A percentile compares a stretch with the other conserved stretches of the same genome.
These are phyloP conservation scores for Notiomystis cincta DNA, from an alignment of 2,113 vertebrate species.

Conservation along the genomic window DNA sequence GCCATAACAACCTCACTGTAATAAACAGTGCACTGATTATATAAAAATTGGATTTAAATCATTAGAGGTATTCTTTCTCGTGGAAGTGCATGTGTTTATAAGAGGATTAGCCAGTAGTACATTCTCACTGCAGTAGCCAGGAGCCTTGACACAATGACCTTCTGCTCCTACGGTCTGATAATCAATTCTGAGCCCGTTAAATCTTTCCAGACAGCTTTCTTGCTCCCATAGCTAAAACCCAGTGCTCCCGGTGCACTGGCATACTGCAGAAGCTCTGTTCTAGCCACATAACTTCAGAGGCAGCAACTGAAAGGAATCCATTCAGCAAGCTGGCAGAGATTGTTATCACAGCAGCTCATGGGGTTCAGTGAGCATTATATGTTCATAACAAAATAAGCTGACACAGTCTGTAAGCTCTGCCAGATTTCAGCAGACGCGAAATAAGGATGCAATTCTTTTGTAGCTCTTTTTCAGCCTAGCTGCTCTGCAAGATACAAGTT, in stretches of 20 bases:
- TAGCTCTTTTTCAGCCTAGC: not conserved
- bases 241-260: not conserved
- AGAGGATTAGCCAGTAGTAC: not conserved
- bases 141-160: not conserved
- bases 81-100: not conserved
- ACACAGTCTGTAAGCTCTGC: conserved; percentile 13
- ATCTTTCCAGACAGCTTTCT: not conserved
- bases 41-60: not conserved
- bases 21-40: not conserved
- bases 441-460: conserved; percentile 10
- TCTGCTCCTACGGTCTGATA: not conserved
- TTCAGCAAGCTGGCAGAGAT: conserved; percentile 56
- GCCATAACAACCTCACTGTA: not conserved
- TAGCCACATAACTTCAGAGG: not conserved
- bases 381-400: conserved; percentile 46
- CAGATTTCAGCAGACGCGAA: not conserved
- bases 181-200: not conserved
- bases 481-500: not conserved
- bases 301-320: conserved; percentile 48
- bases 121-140: not conserved
- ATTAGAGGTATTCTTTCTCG: not conserved
- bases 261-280: not conserved
- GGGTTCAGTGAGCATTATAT: conserved; percentile 31
- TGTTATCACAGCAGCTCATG: conserved; percentile 27
- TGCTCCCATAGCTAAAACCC: not conserved